Percentiles rank a stretch among this genome's conserved stretches.
These are phyloP conservation scores for Pseudorectes ferrugineus DNA, from an alignment of 2,113 vertebrate species.

Conservation along the genomic window DNA sequence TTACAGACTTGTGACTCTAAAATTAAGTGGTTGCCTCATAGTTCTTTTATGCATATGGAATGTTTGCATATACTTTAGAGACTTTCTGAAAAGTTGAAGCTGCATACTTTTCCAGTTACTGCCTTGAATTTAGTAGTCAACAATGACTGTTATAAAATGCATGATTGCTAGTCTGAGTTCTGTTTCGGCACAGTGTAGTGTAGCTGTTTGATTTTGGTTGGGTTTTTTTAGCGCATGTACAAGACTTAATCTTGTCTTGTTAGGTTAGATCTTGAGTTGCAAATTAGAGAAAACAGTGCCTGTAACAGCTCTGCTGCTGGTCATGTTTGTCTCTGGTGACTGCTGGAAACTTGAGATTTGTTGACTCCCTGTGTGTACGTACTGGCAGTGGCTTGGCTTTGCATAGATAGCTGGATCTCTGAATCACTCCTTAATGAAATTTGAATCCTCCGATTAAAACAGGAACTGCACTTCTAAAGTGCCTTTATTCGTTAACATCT, in stretches of 20 bases:
- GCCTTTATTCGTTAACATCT: not conserved
- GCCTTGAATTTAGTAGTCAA: not conserved
- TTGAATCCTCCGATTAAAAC: not conserved
- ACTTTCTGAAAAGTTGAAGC: not conserved
- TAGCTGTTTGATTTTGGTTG: not conserved
- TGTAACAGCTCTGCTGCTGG: not conserved
- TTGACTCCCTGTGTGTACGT: not conserved
- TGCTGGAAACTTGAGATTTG: conserved; percentile 37
- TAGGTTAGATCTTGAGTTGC: not conserved
- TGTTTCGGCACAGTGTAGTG: fast-evolving
- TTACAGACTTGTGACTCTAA: not conserved
- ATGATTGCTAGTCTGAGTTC: not conserved
- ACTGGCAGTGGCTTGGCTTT: not conserved
- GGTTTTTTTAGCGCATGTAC: not conserved
- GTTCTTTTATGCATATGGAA: not conserved
- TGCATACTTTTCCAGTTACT: not conserved
- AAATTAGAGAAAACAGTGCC: not conserved
- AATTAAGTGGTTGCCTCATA: not conserved
- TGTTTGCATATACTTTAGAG: not conserved
- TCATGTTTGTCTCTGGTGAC: not conserved
- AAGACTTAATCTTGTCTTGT: not conserved
- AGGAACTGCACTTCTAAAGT: not conserved
- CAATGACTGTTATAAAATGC: not conserved
- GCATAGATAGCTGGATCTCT: not conserved
- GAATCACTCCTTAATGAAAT: not conserved